Percentiles rank a stretch among this genome's conserved stretches.
These are phyloP conservation scores for Ctenopoma multispine DNA, from an alignment of 2,797 vertebrate species.

Conservation along the genomic window DNA sequence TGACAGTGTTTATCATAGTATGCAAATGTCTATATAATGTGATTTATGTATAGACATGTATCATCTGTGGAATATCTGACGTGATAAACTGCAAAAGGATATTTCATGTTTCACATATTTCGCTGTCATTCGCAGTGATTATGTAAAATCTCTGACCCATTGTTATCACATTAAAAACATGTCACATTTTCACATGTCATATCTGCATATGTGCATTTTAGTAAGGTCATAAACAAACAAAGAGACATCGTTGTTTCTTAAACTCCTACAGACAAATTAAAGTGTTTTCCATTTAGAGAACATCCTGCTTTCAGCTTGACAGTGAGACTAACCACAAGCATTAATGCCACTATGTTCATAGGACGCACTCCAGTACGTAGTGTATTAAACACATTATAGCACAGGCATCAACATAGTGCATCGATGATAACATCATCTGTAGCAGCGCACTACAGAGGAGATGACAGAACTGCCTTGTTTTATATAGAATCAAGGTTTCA, in stretches of 20 bases:
- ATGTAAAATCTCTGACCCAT: background rate
- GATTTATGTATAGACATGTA: too few relatives aligned
- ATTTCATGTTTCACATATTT: too few relatives aligned
- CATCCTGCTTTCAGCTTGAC: constrained; percentile 2
- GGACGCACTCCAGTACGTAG: constrained; percentile 31
- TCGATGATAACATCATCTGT: constrained; percentile 56
- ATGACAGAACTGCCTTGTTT: constrained; percentile 70
- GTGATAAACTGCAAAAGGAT: too few relatives aligned
- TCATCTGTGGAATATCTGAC: too few relatives aligned
- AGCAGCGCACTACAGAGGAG: constrained; percentile 29
- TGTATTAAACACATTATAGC: constrained; percentile 48
- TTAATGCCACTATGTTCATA: constrained; percentile 27
- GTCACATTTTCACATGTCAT: background rate
- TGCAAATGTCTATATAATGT: too few relatives aligned
- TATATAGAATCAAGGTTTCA: constrained; percentile 65
- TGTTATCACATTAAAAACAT: too few relatives aligned
- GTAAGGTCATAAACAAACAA: background rate
- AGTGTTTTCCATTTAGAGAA: constrained; percentile 6
- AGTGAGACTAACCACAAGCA: constrained; percentile 37
- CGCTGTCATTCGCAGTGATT: background rate
- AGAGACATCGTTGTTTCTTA: background rate
- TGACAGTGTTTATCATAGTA: too few relatives aligned
- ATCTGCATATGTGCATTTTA: background rate
- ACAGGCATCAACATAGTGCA: constrained; percentile 23
- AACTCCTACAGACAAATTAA: background rate